Evolutionary conservation across 2,113 vertebrate species (phyloP).

Genomic region (Mesocricetus auratus): DNA sequence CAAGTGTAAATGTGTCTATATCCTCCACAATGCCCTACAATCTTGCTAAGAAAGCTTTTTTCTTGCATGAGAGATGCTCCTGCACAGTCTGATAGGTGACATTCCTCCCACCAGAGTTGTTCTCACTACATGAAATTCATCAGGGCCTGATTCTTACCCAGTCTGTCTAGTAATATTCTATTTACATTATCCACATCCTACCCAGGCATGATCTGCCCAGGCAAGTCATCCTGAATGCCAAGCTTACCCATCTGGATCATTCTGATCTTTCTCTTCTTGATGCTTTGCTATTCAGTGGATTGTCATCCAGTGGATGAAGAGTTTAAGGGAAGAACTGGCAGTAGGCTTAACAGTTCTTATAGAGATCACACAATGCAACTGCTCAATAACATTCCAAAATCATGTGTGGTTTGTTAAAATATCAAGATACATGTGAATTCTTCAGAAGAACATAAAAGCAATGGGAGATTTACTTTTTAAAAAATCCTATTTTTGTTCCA

Average conservation of each 20-base stretch:
- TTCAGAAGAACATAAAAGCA: not conserved
- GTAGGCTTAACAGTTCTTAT: not conserved
- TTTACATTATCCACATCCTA: not conserved
- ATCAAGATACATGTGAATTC: not conserved
- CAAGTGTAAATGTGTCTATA: not conserved
- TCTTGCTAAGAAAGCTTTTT: not conserved
- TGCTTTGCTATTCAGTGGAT: not conserved
- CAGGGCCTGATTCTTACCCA: accelerated
- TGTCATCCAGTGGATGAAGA: not conserved
- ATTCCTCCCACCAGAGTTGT: not conserved
- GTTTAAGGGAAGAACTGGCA: not conserved
- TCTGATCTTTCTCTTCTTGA: not conserved
- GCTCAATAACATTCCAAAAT: not conserved
- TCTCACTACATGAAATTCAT: not conserved
- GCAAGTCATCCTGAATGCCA: not conserved
- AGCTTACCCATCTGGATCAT: not conserved
- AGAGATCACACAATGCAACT: not conserved
- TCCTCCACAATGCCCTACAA: not conserved
- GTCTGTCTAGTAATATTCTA: not conserved
- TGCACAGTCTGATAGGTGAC: accelerated
- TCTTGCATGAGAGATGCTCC: not conserved
- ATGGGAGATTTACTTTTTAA: not conserved
- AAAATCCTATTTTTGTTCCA: not conserved
- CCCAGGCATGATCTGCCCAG: accelerated
- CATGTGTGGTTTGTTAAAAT: not conserved